phyloP scores from a whole-genome alignment of 1,140 invertebrate species.

The Thaumatotibia leucotreta region DNA sequence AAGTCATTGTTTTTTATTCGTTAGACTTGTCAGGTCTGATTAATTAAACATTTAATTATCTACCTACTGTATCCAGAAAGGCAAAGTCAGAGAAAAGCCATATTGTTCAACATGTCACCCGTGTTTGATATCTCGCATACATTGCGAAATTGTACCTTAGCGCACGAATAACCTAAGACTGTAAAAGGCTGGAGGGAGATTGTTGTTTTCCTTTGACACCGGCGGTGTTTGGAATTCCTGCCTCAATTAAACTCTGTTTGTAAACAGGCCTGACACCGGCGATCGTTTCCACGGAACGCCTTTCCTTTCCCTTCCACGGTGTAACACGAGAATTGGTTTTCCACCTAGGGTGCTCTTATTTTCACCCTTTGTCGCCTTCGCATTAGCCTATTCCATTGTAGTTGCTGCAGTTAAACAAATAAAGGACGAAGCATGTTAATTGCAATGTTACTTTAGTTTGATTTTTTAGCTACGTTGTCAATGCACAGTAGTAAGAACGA shows the following conservation, averaged over 20 bases:
- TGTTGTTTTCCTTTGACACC: slow-evolving; percentile 45
- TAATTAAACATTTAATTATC: not conserved
- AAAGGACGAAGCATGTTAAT: too few species aligned
- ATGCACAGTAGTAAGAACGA: too few species aligned
- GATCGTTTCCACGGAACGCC: slow-evolving; percentile 44
- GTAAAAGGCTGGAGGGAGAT: slow-evolving; percentile 21
- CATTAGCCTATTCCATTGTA: too few species aligned
- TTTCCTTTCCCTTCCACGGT: slow-evolving; percentile 28
- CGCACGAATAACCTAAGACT: not conserved
- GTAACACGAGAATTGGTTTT: not conserved
- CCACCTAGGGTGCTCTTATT: not conserved
- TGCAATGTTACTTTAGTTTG: too few species aligned
- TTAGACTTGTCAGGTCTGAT: too few species aligned
- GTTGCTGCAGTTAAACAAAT: too few species aligned
- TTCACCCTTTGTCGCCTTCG: not conserved
- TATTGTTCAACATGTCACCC: slow-evolving; percentile 26
- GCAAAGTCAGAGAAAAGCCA: slow-evolving; percentile 1
- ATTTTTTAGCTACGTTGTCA: too few species aligned
- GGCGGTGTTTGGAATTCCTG: slow-evolving; percentile 54
- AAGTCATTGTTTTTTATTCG: too few species aligned
- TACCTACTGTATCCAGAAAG: not conserved
- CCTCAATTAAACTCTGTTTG: slow-evolving; percentile 57
- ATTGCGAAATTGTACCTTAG: not conserved
- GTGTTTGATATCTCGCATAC: slow-evolving; percentile 22
- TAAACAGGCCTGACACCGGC: slow-evolving; percentile 44